phyloP scores from a whole-genome alignment of 2,113 vertebrate species.

The Benitochromis conjunctus region DNA sequence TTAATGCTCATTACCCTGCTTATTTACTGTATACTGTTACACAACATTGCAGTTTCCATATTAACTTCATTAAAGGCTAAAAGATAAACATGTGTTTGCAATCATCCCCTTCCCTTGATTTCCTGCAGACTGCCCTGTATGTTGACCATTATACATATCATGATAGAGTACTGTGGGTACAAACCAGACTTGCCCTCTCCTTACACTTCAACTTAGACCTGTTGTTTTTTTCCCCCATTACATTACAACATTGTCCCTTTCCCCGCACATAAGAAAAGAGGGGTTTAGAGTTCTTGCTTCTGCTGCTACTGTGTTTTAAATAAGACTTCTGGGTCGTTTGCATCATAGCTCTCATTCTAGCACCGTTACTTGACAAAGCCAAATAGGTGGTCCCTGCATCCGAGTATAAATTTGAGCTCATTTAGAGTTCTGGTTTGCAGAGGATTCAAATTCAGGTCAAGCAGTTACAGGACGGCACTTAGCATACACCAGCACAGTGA shows the following conservation, averaged over 20 bases:
- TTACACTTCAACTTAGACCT: background rate
- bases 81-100: conserved; percentile 65
- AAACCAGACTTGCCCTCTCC: conserved; percentile 8
- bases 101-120: conserved; percentile 52
- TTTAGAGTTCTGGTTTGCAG: background rate
- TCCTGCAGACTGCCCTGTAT: conserved; percentile 29
- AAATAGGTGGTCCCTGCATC: background rate
- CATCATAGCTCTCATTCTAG: background rate
- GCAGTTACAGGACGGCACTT: background rate
- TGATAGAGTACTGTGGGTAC: background rate
- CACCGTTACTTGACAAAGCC: background rate
- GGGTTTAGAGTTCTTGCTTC: background rate
- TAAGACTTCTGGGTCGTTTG: background rate
- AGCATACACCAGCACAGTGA: background rate
- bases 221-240: background rate
- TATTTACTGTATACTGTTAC: conserved; percentile 48
- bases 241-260: background rate
- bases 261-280: background rate
- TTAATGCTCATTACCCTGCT: background rate
- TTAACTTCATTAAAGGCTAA: conserved; percentile 47
- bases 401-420: background rate
- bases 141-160: conserved; percentile 30
- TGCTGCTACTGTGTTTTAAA: background rate
- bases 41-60: conserved; percentile 41
- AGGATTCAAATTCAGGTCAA: conserved; percentile 19